Evolutionary conservation across 1,140 invertebrate genomes (phyloP), one percentile per base, ranked within the genome.

Genomic region (Andricus grossulariae): DNA sequence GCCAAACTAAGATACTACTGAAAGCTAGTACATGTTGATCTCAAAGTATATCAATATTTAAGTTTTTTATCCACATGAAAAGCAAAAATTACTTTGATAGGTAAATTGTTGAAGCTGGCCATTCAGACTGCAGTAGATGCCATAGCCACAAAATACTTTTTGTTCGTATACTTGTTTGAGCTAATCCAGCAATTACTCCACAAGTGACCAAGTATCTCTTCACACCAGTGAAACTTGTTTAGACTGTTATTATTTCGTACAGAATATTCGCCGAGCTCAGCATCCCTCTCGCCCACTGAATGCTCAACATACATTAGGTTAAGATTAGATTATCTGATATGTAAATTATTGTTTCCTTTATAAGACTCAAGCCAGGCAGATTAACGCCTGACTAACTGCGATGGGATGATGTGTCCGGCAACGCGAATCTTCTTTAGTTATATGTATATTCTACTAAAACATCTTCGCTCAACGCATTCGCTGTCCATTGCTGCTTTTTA

Each of bases 251-350:
- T 66, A 66, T 66, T 66, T 66, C 60, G 60, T 32, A 32, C 25
- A 66, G 15, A 39, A 66, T 66, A 66, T 66, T 66, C 60, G 80
- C 71, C 77, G 81, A 77, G 70, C 79, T 82, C 79, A 81, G 75
- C 80, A 83, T 80, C 82, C 80, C 82, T 80, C 83, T 86, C 85
- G 84, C 83, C 81, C 78, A 87, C 84, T 81, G 80, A 90, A 89
- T 90, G 88, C 88, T 90, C 88, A 90, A 90, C 80, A 83, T 85
- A 89, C 72, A 79, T 80, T 83, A 85, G 81, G 72, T 82, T 87
- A 84, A 86, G 87, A 78, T 79, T 85, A 80, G 78, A 79, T 75
- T 82, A 82, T 66, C 39, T 32, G n/a, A 84, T 86, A 86, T 85
- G 83, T 90, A 90, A 88, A 90, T 90, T 87, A 88, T 88, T 89